These are phyloP conservation scores for Drepanosiphum platanoidis DNA, from an alignment of 2,888 invertebrate species.

Conservation along the genomic window DNA sequence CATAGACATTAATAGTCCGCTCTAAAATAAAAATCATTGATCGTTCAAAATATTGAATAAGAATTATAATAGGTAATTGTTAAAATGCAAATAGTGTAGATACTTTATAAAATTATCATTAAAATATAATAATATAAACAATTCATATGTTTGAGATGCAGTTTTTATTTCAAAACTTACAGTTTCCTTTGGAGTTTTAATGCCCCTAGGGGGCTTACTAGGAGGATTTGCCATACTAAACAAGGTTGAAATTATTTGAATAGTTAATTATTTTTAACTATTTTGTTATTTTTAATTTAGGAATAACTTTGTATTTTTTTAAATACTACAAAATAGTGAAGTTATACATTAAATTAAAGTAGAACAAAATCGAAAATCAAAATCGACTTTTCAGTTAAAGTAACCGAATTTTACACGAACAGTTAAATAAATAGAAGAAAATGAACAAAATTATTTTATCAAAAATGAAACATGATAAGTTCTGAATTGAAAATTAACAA, in stretches of 20 bases:
- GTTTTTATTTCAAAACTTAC: slow-evolving; percentile 72
- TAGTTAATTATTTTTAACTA: neutral
- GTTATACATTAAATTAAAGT: too few species aligned
- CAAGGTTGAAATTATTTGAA: neutral
- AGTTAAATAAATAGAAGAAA: neutral
- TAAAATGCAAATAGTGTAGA: neutral
- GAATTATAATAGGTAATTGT: neutral
- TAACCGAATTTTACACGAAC: too few species aligned
- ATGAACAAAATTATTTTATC: neutral
- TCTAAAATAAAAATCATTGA: slow-evolving; percentile 69
- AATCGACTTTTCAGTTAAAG: too few species aligned
- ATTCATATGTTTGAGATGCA: slow-evolving; percentile 23
- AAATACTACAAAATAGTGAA: too few species aligned
- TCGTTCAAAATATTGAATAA: neutral
- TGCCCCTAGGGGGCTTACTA: slow-evolving; percentile 85
- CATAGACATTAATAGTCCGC: slow-evolving; percentile 91
- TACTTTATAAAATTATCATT: neutral
- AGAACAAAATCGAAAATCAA: too few species aligned
- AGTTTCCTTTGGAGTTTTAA: slow-evolving; percentile 87
- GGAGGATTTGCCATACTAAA: slow-evolving; percentile 70
- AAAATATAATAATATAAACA: slow-evolving; percentile 22
- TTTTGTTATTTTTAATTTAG: too few species aligned
- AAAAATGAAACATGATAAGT: neutral
- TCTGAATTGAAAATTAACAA: neutral
- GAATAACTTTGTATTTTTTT: too few species aligned